A percentile compares a stretch with the other conserved stretches of the same genome.
These are phyloP conservation scores for Grammomys surdaster DNA, from an alignment of 2,113 vertebrate genomes.

Conservation along the genomic window DNA sequence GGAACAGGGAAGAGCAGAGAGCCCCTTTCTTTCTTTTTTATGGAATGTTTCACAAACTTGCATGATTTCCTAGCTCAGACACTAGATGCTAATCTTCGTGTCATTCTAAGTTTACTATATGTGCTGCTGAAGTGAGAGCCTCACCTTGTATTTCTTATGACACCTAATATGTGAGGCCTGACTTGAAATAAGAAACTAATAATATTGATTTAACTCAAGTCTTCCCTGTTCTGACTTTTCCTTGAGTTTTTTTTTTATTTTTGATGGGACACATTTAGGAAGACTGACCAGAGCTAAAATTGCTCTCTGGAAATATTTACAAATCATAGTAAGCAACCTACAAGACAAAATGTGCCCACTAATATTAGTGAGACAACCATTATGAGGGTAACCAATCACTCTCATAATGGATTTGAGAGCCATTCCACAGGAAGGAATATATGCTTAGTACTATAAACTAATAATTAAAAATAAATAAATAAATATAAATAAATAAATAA, in stretches of 20 bases:
- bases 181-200: conserved; percentile 4
- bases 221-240: background rate
- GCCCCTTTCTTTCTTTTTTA: background rate
- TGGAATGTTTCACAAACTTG: background rate
- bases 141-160: background rate
- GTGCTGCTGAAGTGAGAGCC: background rate
- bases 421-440: background rate
- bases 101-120: background rate
- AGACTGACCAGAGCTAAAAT: background rate
- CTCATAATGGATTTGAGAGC: background rate
- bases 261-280: background rate
- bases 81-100: background rate
- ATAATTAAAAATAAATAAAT: background rate
- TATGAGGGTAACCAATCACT: background rate
- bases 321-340: background rate
- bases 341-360: background rate
- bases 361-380: background rate
- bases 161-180: background rate
- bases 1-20: too few relatives aligned
- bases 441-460: background rate
- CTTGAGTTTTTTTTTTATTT: background rate
- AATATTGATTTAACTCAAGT: background rate
- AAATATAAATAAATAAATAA: background rate
- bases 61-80: background rate
- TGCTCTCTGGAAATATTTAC: background rate